Conservation (phyloP, 2,888 invertebrate species). For the Sesia apiformis region DNA sequence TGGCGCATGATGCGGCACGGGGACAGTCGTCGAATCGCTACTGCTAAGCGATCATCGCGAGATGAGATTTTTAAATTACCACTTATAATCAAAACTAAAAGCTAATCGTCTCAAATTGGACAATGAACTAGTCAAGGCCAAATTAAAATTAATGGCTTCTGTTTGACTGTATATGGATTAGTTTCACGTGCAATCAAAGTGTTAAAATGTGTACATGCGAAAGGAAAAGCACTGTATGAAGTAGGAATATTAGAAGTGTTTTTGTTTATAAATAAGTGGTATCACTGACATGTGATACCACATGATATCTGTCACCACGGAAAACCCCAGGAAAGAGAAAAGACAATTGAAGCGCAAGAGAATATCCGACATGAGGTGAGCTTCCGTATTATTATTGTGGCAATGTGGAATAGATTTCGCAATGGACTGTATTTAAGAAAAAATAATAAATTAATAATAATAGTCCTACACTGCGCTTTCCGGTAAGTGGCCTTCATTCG, state of each 20-base stretch:
- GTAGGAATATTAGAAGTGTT: not conserved
- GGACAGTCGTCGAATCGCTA: conserved; percentile 46
- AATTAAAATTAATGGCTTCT: too few species aligned
- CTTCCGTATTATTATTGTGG: not conserved
- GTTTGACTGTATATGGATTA: too few species aligned
- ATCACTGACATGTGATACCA: conserved; percentile 70
- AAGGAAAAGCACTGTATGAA: not conserved
- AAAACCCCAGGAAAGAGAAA: conserved; percentile 38
- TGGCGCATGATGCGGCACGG: conserved; percentile 39
- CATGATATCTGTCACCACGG: conserved; percentile 48
- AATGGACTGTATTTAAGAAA: too few species aligned
- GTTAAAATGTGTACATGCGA: not conserved
- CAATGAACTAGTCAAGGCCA: too few species aligned
- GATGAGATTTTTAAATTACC: conserved; percentile 2
- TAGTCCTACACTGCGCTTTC: too few species aligned
- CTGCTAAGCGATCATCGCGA: conserved; percentile 27
- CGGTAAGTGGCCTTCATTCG: too few species aligned
- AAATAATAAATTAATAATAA: too few species aligned
- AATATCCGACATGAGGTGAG: conserved; percentile 67
- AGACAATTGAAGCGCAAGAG: conserved; percentile 57
- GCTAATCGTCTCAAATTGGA: too few species aligned
- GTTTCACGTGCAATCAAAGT: too few species aligned
- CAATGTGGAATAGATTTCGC: not conserved
- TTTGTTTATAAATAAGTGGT: conserved; percentile 31
- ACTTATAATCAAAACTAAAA: not conserved